Conservation (phyloP, 1,140 invertebrate species). For the Cydia pomonella region DNA sequence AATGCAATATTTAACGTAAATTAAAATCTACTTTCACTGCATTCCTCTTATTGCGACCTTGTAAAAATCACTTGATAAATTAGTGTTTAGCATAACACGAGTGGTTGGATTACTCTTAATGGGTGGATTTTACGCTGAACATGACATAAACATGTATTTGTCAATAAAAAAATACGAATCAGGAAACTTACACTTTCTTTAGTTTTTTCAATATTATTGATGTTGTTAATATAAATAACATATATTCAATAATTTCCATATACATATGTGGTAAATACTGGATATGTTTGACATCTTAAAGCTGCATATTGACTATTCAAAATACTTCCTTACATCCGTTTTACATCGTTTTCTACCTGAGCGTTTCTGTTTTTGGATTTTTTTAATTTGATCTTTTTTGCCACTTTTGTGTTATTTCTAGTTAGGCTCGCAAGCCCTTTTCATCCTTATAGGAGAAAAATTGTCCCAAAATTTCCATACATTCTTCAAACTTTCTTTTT, state of each 20-base stretch:
- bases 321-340: background rate
- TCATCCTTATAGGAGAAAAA: no score
- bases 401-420: no score
- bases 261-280: background rate
- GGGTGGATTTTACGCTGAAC: slow-evolving; percentile 13
- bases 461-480: no score
- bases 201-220: background rate
- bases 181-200: slow-evolving; percentile 19
- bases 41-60: slow-evolving; percentile 7
- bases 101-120: background rate
- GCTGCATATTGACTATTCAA: background rate
- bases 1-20: background rate
- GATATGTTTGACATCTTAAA: background rate
- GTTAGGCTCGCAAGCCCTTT: no score
- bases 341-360: background rate
- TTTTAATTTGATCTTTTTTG: no score
- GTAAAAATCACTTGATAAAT: slow-evolving; percentile 25
- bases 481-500: no score
- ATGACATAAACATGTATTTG: slow-evolving; percentile 25
- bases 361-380: no score
- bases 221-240: background rate
- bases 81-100: slow-evolving; percentile 25
- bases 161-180: background rate
- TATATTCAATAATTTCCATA: background rate
- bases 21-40: slow-evolving; percentile 18